Evolutionary conservation across 2,888 invertebrate genomes (phyloP).

Genomic region (Hirtodrosophila histrioides): DNA sequence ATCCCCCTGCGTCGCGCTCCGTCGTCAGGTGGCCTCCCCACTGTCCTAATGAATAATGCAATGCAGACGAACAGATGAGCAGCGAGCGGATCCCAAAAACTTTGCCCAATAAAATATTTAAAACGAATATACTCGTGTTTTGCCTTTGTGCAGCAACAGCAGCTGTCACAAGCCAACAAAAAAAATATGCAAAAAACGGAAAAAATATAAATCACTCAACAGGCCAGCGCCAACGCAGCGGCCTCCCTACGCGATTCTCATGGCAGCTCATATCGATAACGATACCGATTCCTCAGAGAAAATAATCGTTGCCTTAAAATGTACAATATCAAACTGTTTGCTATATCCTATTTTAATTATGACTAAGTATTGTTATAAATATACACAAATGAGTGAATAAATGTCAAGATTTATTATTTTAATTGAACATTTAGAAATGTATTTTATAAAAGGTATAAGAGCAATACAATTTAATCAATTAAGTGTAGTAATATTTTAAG

Average conservation of each 20-base stretch:
- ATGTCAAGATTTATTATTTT: too few species aligned
- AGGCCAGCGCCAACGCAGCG: background rate
- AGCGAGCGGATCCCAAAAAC: constrained; percentile 55
- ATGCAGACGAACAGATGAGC: constrained; percentile 56
- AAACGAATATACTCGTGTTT: constrained; percentile 49
- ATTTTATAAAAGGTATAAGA: too few species aligned
- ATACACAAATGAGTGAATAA: too few species aligned
- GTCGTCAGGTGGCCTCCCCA: constrained; percentile 29
- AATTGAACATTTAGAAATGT: too few species aligned
- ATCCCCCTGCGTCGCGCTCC: background rate
- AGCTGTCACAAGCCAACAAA: constrained; percentile 1
- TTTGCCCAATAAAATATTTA: constrained; percentile 75
- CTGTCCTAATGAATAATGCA: constrained; percentile 59
- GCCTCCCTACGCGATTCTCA: constrained; percentile 26
- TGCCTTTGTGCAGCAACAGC: constrained; percentile 24
- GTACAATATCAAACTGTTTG: too few species aligned
- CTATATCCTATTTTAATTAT: too few species aligned
- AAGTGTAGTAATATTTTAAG: too few species aligned
- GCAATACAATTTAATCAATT: too few species aligned
- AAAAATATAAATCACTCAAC: background rate
- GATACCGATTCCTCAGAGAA: background rate
- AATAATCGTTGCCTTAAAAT: too few species aligned
- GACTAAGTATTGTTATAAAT: too few species aligned
- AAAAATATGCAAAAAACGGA: background rate
- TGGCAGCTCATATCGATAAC: background rate